Evolutionary conservation across 2,888 invertebrate species (phyloP), one percentile per base, ranked within the genome.

Genomic region (Caenorhabditis panamensis): DNA sequence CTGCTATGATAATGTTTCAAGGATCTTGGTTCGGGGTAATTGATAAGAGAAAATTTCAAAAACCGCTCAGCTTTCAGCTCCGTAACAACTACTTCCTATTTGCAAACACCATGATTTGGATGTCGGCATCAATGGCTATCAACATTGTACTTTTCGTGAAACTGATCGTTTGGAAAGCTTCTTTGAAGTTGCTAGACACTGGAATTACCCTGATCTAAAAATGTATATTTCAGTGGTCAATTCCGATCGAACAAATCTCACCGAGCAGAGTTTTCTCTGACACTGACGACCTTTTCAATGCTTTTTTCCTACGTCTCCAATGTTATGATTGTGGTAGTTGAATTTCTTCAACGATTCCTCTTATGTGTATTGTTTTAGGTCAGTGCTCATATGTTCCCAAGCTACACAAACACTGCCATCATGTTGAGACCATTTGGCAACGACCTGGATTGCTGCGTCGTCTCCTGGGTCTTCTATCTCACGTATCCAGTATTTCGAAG

Each of bases 251-350:
- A 56, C 8, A 24, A 22, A 18, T 64, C 63, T 1, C 37, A 63
- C 58, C 63, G 63, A 58, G 56, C 72, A 0, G 72, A 72, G 11
- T 26, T 58, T 13, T 63, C 72, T 0, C 44, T 72, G 47, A 64
- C 72, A 3, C 16, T 72, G 0, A 72, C 58, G 0, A 63, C 56
- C n/a, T 22, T 63, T 18, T 56, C 72, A 9, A 72, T 72, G 72
- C n/a, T 44, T 6, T 64, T 63, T 18, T 63, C 72, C 9, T 72
- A 72, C 37, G n/a, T 64, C 6, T 54, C 72, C 1, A 72, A 63
- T 26, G 53, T 28, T 11, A 47, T 64, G 63, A 64, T 72, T 49
- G 72, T 44, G 56, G 72, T 72, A 24, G 28, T 11, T 24, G 20
- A 44, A 16, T 53, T 9, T 16, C 5, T 26, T 28, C 6, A 18